Evolutionary conservation across 2,113 vertebrate genomes (phyloP).

Genomic region (Ictidomys tridecemlineatus): DNA sequence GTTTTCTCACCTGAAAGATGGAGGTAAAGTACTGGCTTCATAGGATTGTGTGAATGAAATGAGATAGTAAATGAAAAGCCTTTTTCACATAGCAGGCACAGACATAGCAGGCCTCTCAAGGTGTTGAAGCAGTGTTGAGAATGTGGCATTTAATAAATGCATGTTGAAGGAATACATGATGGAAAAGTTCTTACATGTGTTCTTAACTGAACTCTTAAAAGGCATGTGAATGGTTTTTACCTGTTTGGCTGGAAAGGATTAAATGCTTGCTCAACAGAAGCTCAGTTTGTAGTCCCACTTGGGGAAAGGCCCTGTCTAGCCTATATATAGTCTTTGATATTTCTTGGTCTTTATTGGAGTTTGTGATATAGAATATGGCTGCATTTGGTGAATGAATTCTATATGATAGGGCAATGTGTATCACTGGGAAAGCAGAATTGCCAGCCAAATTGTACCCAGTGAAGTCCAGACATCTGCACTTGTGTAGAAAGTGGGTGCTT

Average conservation of each 20-base stretch:
- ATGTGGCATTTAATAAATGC: constrained; percentile 37
- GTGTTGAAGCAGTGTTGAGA: constrained; percentile 29
- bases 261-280: neutral
- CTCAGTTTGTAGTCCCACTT: neutral
- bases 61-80: no score
- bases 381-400: constrained; percentile 6
- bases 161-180: neutral
- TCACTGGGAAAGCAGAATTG: neutral
- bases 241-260: neutral
- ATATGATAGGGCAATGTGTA: neutral
- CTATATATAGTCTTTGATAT: neutral
- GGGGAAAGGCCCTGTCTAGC: neutral
- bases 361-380: neutral
- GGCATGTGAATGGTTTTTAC: neutral
- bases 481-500: constrained; percentile 15
- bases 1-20: neutral
- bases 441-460: neutral
- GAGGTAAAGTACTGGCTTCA: constrained; percentile 14
- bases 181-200: neutral
- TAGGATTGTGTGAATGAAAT: constrained; percentile 31
- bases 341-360: neutral
- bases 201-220: neutral
- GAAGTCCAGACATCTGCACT: neutral
- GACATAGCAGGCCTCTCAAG: constrained; percentile 17
- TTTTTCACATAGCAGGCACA: constrained; percentile 18